Evolutionary conservation across 2,888 invertebrate species (phyloP).

Genomic region (Brenthis daphne): DNA sequence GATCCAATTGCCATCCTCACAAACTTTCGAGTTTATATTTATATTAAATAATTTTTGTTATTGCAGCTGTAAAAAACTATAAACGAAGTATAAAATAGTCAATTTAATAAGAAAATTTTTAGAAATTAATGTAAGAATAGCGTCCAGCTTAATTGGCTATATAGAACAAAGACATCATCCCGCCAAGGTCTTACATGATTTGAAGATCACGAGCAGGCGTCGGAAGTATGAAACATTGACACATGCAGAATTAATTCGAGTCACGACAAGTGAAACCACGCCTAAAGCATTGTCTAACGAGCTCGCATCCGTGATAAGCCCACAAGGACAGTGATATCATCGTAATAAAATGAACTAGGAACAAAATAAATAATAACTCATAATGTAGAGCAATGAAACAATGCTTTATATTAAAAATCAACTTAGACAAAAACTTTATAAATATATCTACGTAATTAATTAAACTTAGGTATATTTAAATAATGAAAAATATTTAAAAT

Average conservation of each 20-base stretch:
- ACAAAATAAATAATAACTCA: slow-evolving; percentile 38
- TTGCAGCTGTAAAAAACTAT: no score
- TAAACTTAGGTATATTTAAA: no score
- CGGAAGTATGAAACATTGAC: slow-evolving; percentile 70
- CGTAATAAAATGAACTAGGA: slow-evolving; percentile 49
- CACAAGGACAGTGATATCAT: slow-evolving; percentile 63
- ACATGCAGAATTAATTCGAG: slow-evolving; percentile 70
- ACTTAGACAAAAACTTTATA: no score
- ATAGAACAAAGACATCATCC: slow-evolving; percentile 36
- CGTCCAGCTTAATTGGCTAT: slow-evolving; percentile 16
- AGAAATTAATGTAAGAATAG: not conserved
- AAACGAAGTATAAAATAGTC: no score
- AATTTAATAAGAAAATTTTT: no score
- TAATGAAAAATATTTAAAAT: no score
- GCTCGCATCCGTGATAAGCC: slow-evolving; percentile 61
- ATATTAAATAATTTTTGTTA: no score
- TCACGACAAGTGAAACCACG: slow-evolving; percentile 70
- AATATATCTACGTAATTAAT: no score
- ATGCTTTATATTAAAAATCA: no score
- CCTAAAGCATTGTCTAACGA: slow-evolving; percentile 70
- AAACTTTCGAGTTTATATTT: no score
- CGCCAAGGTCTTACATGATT: slow-evolving; percentile 46
- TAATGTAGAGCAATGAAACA: slow-evolving; percentile 6
- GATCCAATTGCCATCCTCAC: no score
- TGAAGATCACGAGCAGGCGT: slow-evolving; percentile 59